Evolutionary conservation across 1,140 invertebrate genomes (phyloP).

Genomic region (Drosophila bocqueti): DNA sequence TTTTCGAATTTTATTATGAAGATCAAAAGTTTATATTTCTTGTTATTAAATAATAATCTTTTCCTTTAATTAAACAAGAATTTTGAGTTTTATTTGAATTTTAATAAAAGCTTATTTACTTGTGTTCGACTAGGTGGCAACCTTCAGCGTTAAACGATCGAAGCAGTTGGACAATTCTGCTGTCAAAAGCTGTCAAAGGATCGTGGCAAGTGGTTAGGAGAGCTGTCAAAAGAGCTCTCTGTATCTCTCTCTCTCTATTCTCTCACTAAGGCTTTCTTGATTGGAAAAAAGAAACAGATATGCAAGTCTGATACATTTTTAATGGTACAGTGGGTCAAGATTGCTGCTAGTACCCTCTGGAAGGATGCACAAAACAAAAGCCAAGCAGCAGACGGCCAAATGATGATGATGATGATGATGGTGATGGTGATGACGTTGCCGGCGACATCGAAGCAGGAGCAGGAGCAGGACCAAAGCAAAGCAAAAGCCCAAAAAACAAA

Average conservation of each 20-base stretch:
- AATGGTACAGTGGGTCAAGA: conserved; percentile 10
- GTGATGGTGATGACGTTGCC: conserved; percentile 40
- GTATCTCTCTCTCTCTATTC: no score
- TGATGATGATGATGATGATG: conserved; percentile 43
- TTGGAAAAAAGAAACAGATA: background rate
- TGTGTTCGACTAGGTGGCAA: background rate
- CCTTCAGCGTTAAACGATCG: background rate
- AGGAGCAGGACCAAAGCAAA: conserved; percentile 10
- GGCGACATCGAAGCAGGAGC: background rate
- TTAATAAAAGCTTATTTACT: no score
- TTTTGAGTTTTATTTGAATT: no score
- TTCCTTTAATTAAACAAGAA: no score
- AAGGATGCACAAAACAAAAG: conserved; percentile 26
- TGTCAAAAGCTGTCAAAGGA: background rate
- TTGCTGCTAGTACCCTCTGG: conserved; percentile 1
- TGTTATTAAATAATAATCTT: no score
- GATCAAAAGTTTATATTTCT: background rate
- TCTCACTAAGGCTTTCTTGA: no score
- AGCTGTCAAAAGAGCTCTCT: background rate
- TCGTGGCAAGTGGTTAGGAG: background rate
- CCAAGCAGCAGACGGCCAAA: conserved; percentile 27
- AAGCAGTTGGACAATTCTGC: background rate
- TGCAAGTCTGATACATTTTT: background rate
- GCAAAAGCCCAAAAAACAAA: conserved; percentile 72
- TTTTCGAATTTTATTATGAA: background rate